phyloP scores from a whole-genome alignment of 53 echinoderm and acorn worm genomes.

The Holothuria leucospilota region DNA sequence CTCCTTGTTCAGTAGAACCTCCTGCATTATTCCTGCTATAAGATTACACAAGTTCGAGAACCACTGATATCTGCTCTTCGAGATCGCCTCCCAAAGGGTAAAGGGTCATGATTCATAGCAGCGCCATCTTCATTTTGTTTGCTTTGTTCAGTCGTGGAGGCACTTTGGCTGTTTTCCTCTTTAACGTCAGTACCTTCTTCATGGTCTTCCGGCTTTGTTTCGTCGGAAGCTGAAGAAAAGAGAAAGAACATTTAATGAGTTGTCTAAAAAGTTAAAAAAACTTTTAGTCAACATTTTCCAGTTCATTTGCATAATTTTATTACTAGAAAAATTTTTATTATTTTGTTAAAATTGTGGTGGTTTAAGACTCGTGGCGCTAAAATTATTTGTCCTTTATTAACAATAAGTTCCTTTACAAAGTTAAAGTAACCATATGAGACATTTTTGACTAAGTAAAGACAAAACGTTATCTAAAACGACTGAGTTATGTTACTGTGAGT shows the following conservation, averaged over 20 bases:
- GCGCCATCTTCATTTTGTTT: slow-evolving; percentile 8
- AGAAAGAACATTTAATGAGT: background rate
- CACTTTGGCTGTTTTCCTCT: background rate
- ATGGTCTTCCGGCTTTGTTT: background rate
- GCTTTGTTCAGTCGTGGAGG: slow-evolving; percentile 5
- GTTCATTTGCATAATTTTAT: too few relatives aligned
- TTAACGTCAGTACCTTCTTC: slow-evolving; percentile 13
- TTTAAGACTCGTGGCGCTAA: too few relatives aligned
- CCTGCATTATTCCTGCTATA: background rate
- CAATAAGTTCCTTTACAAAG: too few relatives aligned
- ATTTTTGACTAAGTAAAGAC: too few relatives aligned
- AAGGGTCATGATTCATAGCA: background rate
- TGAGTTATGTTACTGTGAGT: too few relatives aligned
- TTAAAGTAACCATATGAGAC: too few relatives aligned
- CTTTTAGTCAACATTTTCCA: background rate
- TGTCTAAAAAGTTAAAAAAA: background rate
- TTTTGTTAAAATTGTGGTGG: too few relatives aligned
- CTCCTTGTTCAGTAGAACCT: background rate
- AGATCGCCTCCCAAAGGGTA: slow-evolving; percentile 4
- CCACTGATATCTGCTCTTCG: slow-evolving; percentile 22
- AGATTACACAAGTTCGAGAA: slow-evolving; percentile 27
- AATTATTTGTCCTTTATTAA: too few relatives aligned
- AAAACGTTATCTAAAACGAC: too few relatives aligned
- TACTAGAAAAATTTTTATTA: too few relatives aligned
- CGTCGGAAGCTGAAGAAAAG: slow-evolving; percentile 5